Evolutionary conservation across 2,113 vertebrate genomes (phyloP).

Genomic region (Podarcis muralis): DNA sequence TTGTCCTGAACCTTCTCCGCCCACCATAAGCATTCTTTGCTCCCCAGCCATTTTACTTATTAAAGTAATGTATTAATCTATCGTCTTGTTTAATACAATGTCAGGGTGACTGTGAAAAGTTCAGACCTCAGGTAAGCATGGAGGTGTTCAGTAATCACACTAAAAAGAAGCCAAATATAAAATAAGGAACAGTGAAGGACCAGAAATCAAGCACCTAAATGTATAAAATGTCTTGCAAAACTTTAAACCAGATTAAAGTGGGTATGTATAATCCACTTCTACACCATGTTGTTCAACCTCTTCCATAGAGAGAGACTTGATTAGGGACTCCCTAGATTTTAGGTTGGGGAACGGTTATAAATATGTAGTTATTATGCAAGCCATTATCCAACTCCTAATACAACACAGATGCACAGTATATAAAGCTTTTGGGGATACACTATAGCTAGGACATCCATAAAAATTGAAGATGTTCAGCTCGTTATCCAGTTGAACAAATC

Average conservation of each 20-base stretch:
- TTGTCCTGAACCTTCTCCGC: not conserved
- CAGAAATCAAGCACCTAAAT: not conserved
- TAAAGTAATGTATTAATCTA: not conserved
- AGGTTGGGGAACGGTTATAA: not conserved
- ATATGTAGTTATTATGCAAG: not conserved
- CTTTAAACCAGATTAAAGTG: no score
- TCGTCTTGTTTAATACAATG: not conserved
- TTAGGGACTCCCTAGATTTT: not conserved
- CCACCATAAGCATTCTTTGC: not conserved
- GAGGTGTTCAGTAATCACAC: not conserved
- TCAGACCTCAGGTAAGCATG: not conserved
- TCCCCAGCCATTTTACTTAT: not conserved
- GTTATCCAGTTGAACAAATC: slow-evolving; percentile 28
- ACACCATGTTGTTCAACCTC: not conserved
- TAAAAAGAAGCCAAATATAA: not conserved
- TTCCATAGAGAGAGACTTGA: not conserved
- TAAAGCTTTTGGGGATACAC: slow-evolving; percentile 1
- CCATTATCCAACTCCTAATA: not conserved
- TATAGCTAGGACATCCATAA: slow-evolving; percentile 18
- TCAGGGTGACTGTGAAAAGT: not conserved
- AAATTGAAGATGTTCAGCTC: slow-evolving; percentile 5
- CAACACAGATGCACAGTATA: not conserved
- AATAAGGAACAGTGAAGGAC: not conserved
- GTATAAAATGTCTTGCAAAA: not conserved
- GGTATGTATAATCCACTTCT: not conserved